Conservation (phyloP, 2,888 invertebrate genomes). For the Leptarthrus brevirostris region DNA sequence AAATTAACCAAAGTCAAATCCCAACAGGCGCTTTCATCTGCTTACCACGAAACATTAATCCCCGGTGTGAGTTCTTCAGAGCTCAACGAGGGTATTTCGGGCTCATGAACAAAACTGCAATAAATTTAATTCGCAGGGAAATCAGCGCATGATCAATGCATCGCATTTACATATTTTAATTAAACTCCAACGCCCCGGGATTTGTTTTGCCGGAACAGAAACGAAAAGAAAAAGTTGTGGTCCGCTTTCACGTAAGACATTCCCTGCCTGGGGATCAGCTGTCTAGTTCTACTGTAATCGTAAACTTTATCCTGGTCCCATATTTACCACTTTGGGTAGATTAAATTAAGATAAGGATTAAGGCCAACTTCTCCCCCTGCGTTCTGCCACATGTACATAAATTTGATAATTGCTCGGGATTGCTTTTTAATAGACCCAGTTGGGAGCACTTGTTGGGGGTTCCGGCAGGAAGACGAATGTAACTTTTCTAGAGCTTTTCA, state of each 20-base stretch:
- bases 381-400: conserved; percentile 11
- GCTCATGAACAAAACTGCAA: conserved; percentile 34
- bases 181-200: conserved; percentile 38
- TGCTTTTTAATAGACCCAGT: conserved; percentile 44
- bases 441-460: neutral
- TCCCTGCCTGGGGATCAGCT: conserved; percentile 24
- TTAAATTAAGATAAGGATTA: conserved; percentile 49
- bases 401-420: conserved; percentile 41
- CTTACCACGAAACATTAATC: conserved; percentile 45
- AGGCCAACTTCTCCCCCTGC: conserved; percentile 16
- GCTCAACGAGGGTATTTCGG: conserved; percentile 18
- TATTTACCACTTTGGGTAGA: conserved; percentile 27
- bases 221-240: conserved; percentile 4
- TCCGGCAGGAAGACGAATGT: neutral
- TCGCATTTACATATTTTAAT: conserved; percentile 46
- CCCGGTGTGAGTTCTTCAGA: conserved; percentile 16
- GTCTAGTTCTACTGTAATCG: conserved; percentile 21
- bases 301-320: conserved; percentile 24
- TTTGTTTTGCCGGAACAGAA: conserved; percentile 20
- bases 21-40: conserved; percentile 46
- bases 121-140: conserved; percentile 47
- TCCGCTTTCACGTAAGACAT: neutral
- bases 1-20: conserved; percentile 43
- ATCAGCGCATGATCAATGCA: conserved; percentile 48
- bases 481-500: neutral